Percentiles rank a stretch among this genome's conserved stretches.
Evolutionary conservation across 2,797 vertebrate genomes (phyloP).

Genomic region (Smutsia temminckii): DNA sequence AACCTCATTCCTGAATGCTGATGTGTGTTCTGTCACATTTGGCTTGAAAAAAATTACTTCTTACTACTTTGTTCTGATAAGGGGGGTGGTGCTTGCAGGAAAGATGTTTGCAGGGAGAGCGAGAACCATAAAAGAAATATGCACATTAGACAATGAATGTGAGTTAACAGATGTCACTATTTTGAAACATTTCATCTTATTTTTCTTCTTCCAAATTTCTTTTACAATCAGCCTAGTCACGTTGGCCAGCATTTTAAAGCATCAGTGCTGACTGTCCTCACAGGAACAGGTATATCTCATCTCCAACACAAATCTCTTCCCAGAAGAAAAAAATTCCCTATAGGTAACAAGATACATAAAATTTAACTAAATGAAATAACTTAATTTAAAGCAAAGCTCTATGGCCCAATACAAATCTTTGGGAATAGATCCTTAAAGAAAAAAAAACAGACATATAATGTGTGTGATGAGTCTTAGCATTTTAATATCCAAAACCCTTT

Average conservation of each 20-base stretch:
- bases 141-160: background rate
- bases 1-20: constrained; percentile 68
- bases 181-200: background rate
- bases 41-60: constrained; percentile 62
- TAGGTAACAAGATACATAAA: background rate
- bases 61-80: constrained; percentile 64
- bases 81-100: constrained; percentile 20
- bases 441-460: background rate
- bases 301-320: background rate
- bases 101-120: background rate
- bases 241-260: background rate
- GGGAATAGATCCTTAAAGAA: background rate
- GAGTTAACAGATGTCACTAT: background rate
- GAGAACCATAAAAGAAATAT: constrained; percentile 21
- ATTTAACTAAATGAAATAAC: background rate
- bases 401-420: background rate
- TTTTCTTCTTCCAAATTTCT: constrained; percentile 24
- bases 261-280: background rate
- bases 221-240: background rate
- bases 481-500: background rate
- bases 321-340: constrained; percentile 15
- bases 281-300: background rate
- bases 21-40: constrained; percentile 68
- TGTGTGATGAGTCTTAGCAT: background rate
- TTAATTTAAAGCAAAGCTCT: background rate